phyloP scores from a whole-genome alignment of 2,888 invertebrate species.

The Labia minor region DNA sequence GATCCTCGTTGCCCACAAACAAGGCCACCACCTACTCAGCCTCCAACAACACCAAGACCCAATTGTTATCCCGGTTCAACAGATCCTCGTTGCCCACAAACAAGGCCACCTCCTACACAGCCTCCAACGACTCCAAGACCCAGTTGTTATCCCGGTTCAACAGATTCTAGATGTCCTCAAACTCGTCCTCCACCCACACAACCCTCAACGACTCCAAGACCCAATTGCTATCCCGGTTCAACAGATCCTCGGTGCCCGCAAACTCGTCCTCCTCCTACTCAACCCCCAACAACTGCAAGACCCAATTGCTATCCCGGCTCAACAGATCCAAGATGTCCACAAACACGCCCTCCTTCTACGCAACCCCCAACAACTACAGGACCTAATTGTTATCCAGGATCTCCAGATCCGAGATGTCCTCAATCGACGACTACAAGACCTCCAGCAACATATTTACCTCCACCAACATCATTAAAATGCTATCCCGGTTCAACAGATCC shows the following conservation, averaged over 20 bases:
- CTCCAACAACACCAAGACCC: constrained; percentile 30
- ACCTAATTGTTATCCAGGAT: constrained; percentile 30
- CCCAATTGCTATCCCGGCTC: constrained; percentile 32
- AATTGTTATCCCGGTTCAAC: constrained; percentile 34
- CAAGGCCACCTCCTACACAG: constrained; percentile 23
- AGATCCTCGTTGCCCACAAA: constrained; percentile 33
- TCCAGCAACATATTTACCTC: constrained; percentile 13
- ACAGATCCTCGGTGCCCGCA: constrained; percentile 28
- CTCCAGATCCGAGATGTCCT: constrained; percentile 20
- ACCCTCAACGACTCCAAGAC: constrained; percentile 20
- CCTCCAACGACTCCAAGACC: constrained; percentile 24
- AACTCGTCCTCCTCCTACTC: constrained; percentile 27
- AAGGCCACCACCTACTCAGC: constrained; percentile 19
- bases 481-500: constrained; percentile 25
- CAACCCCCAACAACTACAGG: constrained; percentile 32
- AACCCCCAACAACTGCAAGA: constrained; percentile 26
- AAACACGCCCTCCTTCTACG: constrained; percentile 35
- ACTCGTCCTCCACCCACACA: constrained; percentile 27
- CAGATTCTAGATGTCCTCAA: constrained; percentile 28
- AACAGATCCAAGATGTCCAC: constrained; percentile 29
- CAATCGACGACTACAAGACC: constrained; percentile 19
- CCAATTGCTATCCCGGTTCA: constrained; percentile 30
- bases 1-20: constrained; percentile 25
- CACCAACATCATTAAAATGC: constrained; percentile 14
- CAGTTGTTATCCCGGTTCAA: constrained; percentile 26